These are phyloP conservation scores for Pipistrellus pygmaeus DNA, from an alignment of 2,797 vertebrate genomes.

Conservation along the genomic window DNA sequence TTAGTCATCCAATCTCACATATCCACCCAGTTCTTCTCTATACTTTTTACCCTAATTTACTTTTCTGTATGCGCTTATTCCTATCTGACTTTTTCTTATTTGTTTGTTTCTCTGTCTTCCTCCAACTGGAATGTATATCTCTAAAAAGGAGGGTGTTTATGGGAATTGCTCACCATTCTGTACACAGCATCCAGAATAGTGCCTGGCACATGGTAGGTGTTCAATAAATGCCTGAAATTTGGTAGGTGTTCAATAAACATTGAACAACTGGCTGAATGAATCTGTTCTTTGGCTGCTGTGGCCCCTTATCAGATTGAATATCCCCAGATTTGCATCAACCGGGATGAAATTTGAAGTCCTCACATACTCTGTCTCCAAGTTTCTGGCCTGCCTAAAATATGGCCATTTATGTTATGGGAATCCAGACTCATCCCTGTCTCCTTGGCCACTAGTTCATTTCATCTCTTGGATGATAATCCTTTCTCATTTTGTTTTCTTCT, in stretches of 20 bases:
- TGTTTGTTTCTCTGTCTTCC: not conserved
- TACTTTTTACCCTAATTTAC: not conserved
- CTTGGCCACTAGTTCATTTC: conserved; percentile 41
- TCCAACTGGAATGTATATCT: not conserved
- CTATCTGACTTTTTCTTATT: not conserved
- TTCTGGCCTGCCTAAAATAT: conserved; percentile 53
- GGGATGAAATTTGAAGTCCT: conserved; percentile 47
- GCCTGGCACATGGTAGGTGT: not conserved
- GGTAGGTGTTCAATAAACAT: not conserved
- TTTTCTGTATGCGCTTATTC: not conserved
- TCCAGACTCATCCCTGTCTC: not conserved
- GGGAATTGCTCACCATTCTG: not conserved
- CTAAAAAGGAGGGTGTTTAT: not conserved
- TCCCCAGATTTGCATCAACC: not conserved
- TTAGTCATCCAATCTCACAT: not conserved
- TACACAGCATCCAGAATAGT: not conserved
- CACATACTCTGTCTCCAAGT: conserved; percentile 6
- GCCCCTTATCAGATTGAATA: not conserved
- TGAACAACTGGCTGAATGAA: not conserved
- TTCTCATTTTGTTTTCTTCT: conserved; percentile 65
- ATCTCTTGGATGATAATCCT: conserved; percentile 16
- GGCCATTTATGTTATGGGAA: not conserved
- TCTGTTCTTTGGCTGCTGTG: not conserved
- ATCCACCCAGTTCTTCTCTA: not conserved
- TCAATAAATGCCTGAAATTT: not conserved